These are phyloP conservation scores for Harmothoe impar DNA, from an alignment of 2,888 invertebrate genomes.

Conservation along the genomic window DNA sequence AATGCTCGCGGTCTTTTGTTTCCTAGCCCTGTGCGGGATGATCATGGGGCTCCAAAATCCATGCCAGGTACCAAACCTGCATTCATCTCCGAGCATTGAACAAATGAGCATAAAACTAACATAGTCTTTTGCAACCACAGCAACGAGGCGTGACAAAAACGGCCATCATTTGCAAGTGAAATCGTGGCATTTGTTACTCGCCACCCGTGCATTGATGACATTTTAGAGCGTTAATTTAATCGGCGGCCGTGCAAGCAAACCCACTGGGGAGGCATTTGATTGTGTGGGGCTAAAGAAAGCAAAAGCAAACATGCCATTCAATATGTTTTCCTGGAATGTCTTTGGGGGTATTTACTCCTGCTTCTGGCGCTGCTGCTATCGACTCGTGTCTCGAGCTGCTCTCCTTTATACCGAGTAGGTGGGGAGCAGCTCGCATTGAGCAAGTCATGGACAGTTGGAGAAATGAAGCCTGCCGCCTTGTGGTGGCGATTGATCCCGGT, in stretches of 20 bases:
- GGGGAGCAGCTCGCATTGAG: constrained; percentile 2
- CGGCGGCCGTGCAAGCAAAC: neutral
- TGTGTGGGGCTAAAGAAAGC: neutral
- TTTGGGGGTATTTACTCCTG: constrained; percentile 7
- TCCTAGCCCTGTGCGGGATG: neutral
- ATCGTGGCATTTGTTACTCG: constrained; percentile 31
- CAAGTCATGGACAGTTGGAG: neutral
- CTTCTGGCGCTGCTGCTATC: neutral
- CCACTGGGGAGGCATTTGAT: neutral
- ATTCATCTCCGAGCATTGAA: neutral
- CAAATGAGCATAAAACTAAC: constrained; percentile 49
- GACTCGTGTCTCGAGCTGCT: neutral
- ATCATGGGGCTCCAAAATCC: neutral
- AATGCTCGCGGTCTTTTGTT: neutral
- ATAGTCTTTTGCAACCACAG: constrained; percentile 42
- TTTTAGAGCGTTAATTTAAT: constrained; percentile 33
- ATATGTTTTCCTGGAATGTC: constrained; percentile 20
- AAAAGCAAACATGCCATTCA: constrained; percentile 50
- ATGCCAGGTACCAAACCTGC: neutral
- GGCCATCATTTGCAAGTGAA: constrained; percentile 31
- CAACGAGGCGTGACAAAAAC: constrained; percentile 10
- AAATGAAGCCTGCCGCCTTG: constrained; percentile 36
- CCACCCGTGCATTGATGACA: neutral
- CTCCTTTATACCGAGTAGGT: neutral
- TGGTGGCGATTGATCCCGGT: neutral